Percentiles rank a stretch among this genome's conserved stretches.
Conservation (phyloP, 2,888 invertebrate genomes). For the Reticulitermes lucifugus region DNA sequence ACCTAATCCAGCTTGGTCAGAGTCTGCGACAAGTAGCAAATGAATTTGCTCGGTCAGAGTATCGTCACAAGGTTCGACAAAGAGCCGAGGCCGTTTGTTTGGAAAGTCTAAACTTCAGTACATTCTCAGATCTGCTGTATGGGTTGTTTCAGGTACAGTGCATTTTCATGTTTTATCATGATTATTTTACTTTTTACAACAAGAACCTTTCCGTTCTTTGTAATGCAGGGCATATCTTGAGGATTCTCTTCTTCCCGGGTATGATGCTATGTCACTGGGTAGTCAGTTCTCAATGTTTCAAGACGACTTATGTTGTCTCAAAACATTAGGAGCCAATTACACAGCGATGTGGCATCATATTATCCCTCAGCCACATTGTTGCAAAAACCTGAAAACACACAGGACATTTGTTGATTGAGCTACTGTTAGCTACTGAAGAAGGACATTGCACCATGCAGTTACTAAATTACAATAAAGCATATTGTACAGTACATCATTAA, state of each 20-base stretch:
- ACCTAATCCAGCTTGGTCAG: neutral
- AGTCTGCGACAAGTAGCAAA: neutral
- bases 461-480: neutral
- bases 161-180: neutral
- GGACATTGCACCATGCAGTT: neutral
- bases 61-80: neutral
- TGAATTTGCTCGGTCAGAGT: neutral
- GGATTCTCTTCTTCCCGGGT: neutral
- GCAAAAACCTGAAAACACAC: too few species aligned
- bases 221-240: neutral
- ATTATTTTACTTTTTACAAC: neutral
- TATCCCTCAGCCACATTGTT: too few species aligned
- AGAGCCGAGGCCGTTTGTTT: neutral
- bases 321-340: too few species aligned
- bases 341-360: too few species aligned
- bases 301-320: too few species aligned
- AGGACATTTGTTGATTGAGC: neutral
- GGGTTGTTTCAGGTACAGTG: neutral
- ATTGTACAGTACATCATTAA: neutral
- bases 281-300: too few species aligned
- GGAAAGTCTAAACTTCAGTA: neutral
- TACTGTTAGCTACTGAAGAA: neutral
- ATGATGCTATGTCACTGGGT: too few species aligned
- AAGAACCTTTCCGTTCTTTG: neutral
- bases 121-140: slow-evolving; percentile 4